Conservation (phyloP, 2,888 invertebrate genomes). For the Aelia acuminata region DNA sequence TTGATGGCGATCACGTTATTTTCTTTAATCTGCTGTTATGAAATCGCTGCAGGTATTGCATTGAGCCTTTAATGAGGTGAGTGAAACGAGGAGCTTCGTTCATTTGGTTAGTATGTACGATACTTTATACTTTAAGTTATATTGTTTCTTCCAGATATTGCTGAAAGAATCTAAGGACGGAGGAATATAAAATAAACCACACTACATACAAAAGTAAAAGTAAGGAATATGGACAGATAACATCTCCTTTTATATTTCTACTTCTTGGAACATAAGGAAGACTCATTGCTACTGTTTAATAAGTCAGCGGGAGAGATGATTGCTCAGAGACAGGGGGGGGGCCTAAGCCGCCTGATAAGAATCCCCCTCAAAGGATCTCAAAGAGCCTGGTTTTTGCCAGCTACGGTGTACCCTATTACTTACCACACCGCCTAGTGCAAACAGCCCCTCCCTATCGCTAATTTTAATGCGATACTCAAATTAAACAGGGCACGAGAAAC, state of each 20-base stretch:
- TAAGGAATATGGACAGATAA: background rate
- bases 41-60: too few species aligned
- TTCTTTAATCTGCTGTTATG: too few species aligned
- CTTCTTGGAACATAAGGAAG: background rate
- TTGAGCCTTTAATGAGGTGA: too few species aligned
- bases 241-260: background rate
- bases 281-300: background rate
- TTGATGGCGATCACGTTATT: too few species aligned
- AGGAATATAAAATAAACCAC: too few species aligned
- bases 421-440: constrained; percentile 47
- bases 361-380: constrained; percentile 27
- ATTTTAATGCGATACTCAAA: constrained; percentile 59
- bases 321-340: background rate
- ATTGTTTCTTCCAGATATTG: too few species aligned
- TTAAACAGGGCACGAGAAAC: constrained; percentile 11
- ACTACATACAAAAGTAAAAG: background rate
- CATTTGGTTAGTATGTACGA: too few species aligned
- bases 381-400: constrained; percentile 37
- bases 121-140: too few species aligned
- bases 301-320: constrained; percentile 27
- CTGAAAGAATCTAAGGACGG: too few species aligned
- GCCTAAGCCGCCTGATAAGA: constrained; percentile 38
- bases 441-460: constrained; percentile 49
- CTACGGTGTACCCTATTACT: constrained; percentile 38
- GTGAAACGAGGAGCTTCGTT: too few species aligned